Conservation (phyloP, 2,797 vertebrate species). For the Amazona ochrocephala region DNA sequence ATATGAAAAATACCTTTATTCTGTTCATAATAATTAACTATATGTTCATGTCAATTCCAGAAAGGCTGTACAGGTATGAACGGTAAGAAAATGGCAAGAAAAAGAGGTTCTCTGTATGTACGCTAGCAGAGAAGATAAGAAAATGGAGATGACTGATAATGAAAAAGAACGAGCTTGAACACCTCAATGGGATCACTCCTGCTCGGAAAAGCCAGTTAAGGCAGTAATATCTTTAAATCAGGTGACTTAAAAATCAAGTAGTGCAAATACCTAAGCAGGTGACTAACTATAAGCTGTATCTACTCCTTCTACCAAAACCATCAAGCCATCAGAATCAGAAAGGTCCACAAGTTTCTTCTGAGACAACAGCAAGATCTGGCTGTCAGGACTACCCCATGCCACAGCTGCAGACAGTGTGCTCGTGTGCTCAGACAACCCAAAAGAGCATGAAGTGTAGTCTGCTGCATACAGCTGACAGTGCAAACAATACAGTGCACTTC, state of each 20-base stretch:
- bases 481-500: not conserved
- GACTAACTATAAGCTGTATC: not conserved
- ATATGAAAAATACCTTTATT: slow-evolving; percentile 35
- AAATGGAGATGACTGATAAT: not conserved
- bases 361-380: not conserved
- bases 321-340: not conserved
- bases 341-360: not conserved
- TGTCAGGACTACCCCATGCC: not conserved
- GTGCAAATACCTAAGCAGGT: not conserved
- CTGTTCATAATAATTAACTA: slow-evolving; percentile 9
- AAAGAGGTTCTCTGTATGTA: not conserved
- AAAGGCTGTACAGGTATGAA: slow-evolving; percentile 2
- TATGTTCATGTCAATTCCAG: not conserved
- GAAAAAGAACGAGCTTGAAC: not conserved
- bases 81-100: not conserved
- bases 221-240: slow-evolving; percentile 23
- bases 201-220: slow-evolving; percentile 37
- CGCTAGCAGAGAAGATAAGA: not conserved
- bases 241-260: slow-evolving; percentile 36
- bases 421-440: not conserved
- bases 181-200: not conserved
- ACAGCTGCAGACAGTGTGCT: not conserved
- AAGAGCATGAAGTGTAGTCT: not conserved
- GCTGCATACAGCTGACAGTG: not conserved
- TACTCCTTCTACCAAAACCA: not conserved